Percentiles rank a stretch among this genome's conserved stretches.
Evolutionary conservation across 2,888 invertebrate genomes (phyloP).

Genomic region (Caenorhabditis panamensis): DNA sequence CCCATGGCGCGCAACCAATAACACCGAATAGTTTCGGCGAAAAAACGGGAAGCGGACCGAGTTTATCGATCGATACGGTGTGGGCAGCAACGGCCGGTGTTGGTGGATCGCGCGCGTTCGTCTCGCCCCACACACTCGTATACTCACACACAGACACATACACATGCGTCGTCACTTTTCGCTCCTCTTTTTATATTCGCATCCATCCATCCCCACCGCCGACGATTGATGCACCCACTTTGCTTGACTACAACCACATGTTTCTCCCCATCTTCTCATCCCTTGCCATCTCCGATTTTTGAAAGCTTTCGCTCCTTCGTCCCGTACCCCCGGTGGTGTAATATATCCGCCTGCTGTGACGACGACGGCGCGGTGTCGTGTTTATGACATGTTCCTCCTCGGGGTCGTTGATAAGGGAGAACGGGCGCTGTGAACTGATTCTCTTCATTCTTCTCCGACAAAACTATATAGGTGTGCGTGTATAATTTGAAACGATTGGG

Average conservation of each 20-base stretch:
- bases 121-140: constrained; percentile 51
- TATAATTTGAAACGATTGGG: constrained; percentile 1
- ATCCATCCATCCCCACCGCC: constrained; percentile 4
- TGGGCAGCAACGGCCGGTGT: constrained; percentile 39
- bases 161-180: constrained; percentile 55
- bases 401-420: constrained; percentile 53
- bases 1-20: constrained; percentile 27
- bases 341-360: constrained; percentile 59
- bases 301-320: constrained; percentile 39
- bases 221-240: constrained; percentile 50
- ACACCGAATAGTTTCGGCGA: constrained; percentile 54
- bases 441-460: constrained; percentile 7
- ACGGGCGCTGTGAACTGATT: constrained; percentile 18
- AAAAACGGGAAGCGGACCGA: constrained; percentile 34
- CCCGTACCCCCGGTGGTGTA: constrained; percentile 32
- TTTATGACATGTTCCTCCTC: constrained; percentile 50
- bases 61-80: constrained; percentile 53
- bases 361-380: constrained; percentile 51
- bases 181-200: constrained; percentile 54
- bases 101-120: constrained; percentile 54
- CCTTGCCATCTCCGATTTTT: constrained; percentile 32
- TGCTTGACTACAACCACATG: constrained; percentile 57
- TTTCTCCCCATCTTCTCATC: constrained; percentile 17
- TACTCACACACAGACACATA: constrained; percentile 51
- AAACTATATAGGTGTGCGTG: constrained; percentile 50